phyloP scores from a whole-genome alignment of 2,888 invertebrate genomes.

The Chrysolina haemoptera region DNA sequence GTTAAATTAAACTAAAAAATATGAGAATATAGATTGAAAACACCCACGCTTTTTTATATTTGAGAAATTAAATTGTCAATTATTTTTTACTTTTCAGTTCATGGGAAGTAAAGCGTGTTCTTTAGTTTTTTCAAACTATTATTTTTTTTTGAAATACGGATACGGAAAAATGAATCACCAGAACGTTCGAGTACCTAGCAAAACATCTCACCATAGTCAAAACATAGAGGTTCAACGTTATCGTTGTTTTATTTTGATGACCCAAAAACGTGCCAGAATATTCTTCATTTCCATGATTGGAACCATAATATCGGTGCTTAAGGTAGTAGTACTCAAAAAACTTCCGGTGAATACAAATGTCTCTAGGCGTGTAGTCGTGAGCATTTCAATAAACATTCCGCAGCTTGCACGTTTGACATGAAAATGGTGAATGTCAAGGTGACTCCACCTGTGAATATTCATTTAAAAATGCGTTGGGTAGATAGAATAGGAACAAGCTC shows the following conservation, averaged over 20 bases:
- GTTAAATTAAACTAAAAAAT: too few species aligned
- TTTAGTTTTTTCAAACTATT: too few species aligned
- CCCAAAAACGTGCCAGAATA: not conserved
- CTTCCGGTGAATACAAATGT: constrained; percentile 1
- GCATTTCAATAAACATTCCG: not conserved
- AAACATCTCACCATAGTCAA: too few species aligned
- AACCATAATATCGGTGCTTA: not conserved
- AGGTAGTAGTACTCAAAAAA: not conserved
- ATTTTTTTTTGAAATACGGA: too few species aligned
- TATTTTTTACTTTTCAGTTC: too few species aligned
- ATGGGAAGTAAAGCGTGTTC: too few species aligned
- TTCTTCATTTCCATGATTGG: not conserved
- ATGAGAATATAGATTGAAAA: too few species aligned
- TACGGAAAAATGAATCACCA: too few species aligned
- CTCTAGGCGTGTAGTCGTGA: not conserved
- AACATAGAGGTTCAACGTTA: not conserved
- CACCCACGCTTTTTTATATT: too few species aligned
- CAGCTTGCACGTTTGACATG: not conserved
- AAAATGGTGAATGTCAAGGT: not conserved
- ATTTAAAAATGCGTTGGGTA: too few species aligned
- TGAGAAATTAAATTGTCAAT: too few species aligned
- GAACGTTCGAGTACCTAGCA: not conserved
- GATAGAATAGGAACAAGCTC: too few species aligned
- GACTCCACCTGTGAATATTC: not conserved
- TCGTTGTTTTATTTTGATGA: not conserved